Evolutionary conservation across 2,113 vertebrate genomes (phyloP), one percentile per base, ranked within the genome.

Genomic region (Nestor notabilis): DNA sequence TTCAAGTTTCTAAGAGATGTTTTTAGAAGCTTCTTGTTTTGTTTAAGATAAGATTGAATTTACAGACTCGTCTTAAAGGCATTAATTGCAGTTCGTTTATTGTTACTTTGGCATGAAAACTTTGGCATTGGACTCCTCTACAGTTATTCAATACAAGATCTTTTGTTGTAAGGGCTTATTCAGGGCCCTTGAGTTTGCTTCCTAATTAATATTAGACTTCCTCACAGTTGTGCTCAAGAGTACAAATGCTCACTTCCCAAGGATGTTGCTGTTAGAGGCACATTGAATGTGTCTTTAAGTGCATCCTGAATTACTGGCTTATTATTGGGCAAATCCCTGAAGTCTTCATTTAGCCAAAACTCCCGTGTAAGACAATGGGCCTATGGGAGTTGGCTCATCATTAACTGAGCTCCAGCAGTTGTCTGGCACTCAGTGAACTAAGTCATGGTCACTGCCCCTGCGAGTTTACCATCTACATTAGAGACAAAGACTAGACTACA

Each of bases 191-290:
- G 83, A 97, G 90, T 90, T 95, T 93, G 83, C 83, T 89, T 85
- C 92, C 90, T 95, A 97, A 96, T 95, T 95, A 96, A 93, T 95
- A 94, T 95, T 92, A 87, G 91, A 96, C 87, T 91, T 93, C 95
- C 83, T 89, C 5, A 0, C 76, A 78, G 83, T 78, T 94, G 92
- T 95, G n/a, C 52, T 90, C 61, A 78, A 61, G 46, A 94, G 91
- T 83, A 94, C 96, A 95, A 95, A 96, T 47, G 66, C 79, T 91
- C 68, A 64, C 85, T 93, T 93, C 93, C 92, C 87, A 88, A 79
- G 89, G 87, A 94, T 83, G 87, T 83, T 83, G 61, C 92, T 91
- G 77, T 81, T 81, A 95, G 87, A 94, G 47, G 88, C 80, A 52
- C 69, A 76, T 7, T 96, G 90, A 97, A 92, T 92, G 83, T 92